These are phyloP conservation scores for Thaleichthys pacificus DNA, from an alignment of 2,797 vertebrate genomes.

Conservation along the genomic window DNA sequence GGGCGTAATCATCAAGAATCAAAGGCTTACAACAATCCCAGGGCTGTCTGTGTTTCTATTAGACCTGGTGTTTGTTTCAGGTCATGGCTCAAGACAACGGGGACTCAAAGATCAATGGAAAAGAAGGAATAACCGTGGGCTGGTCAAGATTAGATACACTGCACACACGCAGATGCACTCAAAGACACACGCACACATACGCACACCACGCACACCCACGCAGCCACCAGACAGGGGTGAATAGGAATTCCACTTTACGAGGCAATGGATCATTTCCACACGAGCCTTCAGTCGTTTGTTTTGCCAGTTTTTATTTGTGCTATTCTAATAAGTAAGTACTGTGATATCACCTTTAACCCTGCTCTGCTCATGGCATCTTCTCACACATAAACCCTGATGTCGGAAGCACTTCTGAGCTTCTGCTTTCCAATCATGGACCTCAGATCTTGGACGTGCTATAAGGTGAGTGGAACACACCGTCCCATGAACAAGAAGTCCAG, in stretches of 20 bases:
- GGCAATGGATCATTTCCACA: background rate
- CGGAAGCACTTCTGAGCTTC: background rate
- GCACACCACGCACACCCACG: background rate
- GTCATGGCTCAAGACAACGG: slow-evolving; percentile 28
- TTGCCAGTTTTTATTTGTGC: background rate
- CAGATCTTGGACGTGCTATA: background rate
- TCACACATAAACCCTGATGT: background rate
- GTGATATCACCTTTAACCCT: background rate
- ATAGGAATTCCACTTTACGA: background rate
- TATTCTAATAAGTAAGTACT: background rate
- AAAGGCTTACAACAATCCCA: slow-evolving; percentile 10
- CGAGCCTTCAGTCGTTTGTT: too few relatives aligned
- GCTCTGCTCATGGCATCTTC: background rate
- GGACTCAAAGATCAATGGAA: slow-evolving; percentile 21
- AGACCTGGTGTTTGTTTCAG: slow-evolving; percentile 12
- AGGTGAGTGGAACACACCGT: too few relatives aligned
- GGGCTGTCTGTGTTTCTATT: background rate
- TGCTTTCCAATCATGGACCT: background rate
- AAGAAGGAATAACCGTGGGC: slow-evolving; percentile 3
- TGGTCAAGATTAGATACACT: background rate
- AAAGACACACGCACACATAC: slow-evolving; percentile 4
- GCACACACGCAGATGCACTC: background rate
- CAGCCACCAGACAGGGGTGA: background rate
- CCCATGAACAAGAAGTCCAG: too few relatives aligned
- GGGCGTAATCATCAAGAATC: slow-evolving; percentile 17